Evolutionary conservation across 2,888 invertebrate genomes (phyloP).

Genomic region (Resseliella maxima): DNA sequence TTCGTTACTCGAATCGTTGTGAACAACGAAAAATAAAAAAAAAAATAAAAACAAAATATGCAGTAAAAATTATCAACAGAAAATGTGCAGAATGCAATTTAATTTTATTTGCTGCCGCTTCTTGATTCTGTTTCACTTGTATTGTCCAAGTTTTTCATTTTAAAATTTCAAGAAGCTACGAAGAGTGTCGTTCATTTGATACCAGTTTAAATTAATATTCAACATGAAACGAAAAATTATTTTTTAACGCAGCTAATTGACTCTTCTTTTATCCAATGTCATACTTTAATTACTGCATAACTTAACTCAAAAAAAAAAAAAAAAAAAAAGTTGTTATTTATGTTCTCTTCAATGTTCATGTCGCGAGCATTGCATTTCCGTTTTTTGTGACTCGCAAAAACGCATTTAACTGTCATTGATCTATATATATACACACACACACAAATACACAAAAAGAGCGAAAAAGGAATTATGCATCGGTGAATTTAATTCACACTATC

Average conservation of each 20-base stretch:
- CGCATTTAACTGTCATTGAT: background rate
- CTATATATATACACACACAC: background rate
- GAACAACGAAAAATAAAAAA: background rate
- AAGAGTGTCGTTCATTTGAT: background rate
- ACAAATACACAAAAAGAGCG: background rate
- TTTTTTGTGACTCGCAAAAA: background rate
- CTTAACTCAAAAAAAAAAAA: background rate
- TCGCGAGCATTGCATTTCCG: conserved; percentile 28
- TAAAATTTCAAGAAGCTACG: conserved; percentile 37
- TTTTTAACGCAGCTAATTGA: background rate
- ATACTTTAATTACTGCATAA: conserved; percentile 23
- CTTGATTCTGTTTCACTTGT: background rate
- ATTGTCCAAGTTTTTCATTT: background rate
- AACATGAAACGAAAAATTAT: background rate
- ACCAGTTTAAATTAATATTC: conserved; percentile 3
- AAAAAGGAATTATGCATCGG: conserved; percentile 28
- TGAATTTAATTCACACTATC: background rate
- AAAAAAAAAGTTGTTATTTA: background rate
- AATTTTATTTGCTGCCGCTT: background rate
- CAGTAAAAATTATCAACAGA: too few species aligned
- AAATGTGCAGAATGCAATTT: background rate
- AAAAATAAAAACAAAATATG: too few species aligned
- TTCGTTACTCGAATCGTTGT: background rate
- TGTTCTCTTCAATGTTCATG: conserved; percentile 2
- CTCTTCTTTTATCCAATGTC: background rate